These are phyloP conservation scores for Diabrotica virgifera DNA, from an alignment of 1,140 invertebrate species.

Conservation along the genomic window DNA sequence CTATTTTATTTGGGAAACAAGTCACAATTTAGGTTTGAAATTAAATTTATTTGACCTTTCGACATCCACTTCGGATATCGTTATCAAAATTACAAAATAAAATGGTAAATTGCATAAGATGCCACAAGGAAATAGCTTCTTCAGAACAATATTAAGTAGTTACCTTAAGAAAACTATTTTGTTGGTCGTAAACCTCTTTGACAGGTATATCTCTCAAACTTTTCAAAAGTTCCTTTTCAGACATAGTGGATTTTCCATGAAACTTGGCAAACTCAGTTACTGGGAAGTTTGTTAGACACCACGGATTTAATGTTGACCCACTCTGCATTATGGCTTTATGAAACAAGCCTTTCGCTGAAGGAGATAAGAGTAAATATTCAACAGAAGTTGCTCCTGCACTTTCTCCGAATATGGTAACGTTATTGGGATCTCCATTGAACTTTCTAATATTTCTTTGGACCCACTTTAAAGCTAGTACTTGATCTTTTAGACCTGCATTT, in stretches of 20 bases:
- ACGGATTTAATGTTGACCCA: slow-evolving; percentile 52
- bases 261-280: no score
- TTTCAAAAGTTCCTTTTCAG: slow-evolving; percentile 1
- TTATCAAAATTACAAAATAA: no score
- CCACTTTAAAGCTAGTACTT: slow-evolving; percentile 57
- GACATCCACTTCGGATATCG: no score
- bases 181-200: background rate
- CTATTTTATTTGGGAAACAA: no score
- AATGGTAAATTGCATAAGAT: no score
- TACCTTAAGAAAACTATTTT: no score
- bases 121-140: no score
- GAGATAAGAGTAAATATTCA: slow-evolving; percentile 38
- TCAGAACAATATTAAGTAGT: no score
- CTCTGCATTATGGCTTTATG: slow-evolving; percentile 59
- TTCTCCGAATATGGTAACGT: slow-evolving; percentile 53
- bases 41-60: no score
- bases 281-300: slow-evolving; percentile 19
- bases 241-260: background rate
- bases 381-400: slow-evolving; percentile 51
- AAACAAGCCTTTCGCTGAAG: slow-evolving; percentile 51
- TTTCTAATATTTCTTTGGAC: slow-evolving; percentile 53
- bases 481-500: slow-evolving; percentile 63
- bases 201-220: background rate
- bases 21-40: no score
- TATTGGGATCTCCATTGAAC: slow-evolving; percentile 53